A percentile compares a stretch with the other conserved stretches of the same genome.
Conservation (phyloP, 2,888 invertebrate genomes). For the Beris morrisii region DNA sequence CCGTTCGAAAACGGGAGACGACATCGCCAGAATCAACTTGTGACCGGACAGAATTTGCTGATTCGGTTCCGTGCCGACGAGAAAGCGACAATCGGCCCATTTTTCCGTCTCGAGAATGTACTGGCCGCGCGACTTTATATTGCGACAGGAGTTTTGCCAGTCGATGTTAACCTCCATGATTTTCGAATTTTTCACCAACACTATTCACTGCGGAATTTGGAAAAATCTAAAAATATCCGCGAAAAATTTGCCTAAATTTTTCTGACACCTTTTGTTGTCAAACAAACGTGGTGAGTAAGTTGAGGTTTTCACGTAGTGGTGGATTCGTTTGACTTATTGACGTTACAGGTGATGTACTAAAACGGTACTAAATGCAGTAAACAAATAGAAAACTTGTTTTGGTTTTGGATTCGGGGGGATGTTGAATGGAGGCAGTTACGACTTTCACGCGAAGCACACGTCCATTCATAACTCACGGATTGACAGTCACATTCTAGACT, state of each 20-base stretch:
- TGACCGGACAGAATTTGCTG: conserved; percentile 75
- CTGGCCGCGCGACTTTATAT: conserved; percentile 72
- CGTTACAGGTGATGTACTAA: no score
- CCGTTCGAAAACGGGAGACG: conserved; percentile 84
- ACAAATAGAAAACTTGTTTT: no score
- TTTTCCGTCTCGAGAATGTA: conserved; percentile 76
- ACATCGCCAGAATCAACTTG: conserved; percentile 81
- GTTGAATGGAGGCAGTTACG: no score
- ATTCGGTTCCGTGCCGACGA: conserved; percentile 77
- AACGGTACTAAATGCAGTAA: no score
- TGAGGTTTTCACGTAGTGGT: no score
- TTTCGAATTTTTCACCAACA: conserved; percentile 5
- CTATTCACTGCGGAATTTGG: conserved; percentile 10
- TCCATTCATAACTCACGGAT: no score
- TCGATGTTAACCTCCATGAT: conserved; percentile 65
- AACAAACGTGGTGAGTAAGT: no score
- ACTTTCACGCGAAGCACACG: no score
- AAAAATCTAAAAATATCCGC: conserved; percentile 18
- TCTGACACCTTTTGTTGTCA: neutral
- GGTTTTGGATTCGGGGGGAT: no score
- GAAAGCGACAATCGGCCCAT: conserved; percentile 82
- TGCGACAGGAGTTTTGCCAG: conserved; percentile 75
- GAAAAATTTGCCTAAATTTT: neutral
- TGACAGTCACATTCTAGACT: no score
- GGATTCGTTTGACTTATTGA: no score